A percentile compares a stretch with the other conserved stretches of the same genome.
Conservation (phyloP, 2,888 invertebrate genomes). For the Frankliniella fusca region DNA sequence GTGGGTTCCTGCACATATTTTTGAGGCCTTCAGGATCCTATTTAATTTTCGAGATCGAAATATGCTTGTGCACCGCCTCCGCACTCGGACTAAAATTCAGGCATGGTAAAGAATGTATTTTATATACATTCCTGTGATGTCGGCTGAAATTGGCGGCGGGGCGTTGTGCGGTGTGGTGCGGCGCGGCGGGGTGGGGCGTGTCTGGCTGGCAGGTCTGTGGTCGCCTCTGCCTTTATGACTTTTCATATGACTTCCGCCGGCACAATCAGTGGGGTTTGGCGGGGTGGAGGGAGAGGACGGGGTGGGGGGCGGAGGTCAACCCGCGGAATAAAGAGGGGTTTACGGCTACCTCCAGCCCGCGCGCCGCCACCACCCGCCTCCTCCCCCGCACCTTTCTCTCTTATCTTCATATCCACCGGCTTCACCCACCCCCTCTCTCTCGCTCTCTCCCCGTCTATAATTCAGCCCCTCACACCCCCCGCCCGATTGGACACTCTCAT, state of each 20-base stretch:
- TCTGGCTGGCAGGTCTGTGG: background rate
- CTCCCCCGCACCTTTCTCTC: background rate
- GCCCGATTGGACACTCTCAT: background rate
- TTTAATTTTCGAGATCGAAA: too few relatives aligned
- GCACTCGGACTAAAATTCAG: too few relatives aligned
- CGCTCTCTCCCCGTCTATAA: too few relatives aligned
- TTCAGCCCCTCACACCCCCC: too few relatives aligned
- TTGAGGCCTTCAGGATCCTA: too few relatives aligned
- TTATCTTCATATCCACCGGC: too few relatives aligned
- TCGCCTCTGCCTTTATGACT: background rate
- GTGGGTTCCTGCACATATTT: too few relatives aligned
- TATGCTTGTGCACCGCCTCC: too few relatives aligned
- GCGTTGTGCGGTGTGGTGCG: background rate
- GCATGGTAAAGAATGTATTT: background rate
- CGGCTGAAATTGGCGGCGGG: slow-evolving; percentile 1
- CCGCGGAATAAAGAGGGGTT: background rate
- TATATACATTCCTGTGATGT: slow-evolving; percentile 10
- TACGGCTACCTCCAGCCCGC: background rate
- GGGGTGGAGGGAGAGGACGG: background rate
- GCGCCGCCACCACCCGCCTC: background rate
- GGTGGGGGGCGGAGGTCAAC: background rate
- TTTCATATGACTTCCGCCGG: slow-evolving; percentile 8
- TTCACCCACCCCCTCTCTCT: too few relatives aligned
- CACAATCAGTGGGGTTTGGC: background rate
- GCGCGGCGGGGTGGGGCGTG: background rate